These are phyloP conservation scores for Drosophila sulfurigaster DNA, from an alignment of 1,140 invertebrate genomes.

Conservation along the genomic window DNA sequence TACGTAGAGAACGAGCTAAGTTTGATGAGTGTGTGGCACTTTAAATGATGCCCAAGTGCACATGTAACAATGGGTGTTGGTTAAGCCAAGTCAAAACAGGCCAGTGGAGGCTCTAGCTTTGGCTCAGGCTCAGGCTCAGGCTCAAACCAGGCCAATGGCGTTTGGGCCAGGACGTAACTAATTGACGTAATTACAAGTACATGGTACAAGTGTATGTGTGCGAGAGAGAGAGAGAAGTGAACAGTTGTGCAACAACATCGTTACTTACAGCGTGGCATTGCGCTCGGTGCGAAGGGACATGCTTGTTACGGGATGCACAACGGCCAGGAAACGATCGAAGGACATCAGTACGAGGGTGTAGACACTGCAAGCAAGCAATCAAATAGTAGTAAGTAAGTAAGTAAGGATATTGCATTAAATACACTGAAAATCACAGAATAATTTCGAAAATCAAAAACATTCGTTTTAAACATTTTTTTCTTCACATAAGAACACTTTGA, in stretches of 20 bases:
- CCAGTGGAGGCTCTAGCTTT: neutral
- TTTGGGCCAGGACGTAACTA: constrained; percentile 15
- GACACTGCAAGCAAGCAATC: constrained; percentile 45
- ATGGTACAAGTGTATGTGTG: neutral
- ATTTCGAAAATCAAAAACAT: too few relatives aligned
- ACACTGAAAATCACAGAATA: too few relatives aligned
- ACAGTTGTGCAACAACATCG: neutral
- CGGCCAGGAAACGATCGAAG: constrained; percentile 96
- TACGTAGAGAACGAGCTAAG: too few relatives aligned
- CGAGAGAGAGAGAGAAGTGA: neutral
- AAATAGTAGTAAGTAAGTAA: too few relatives aligned
- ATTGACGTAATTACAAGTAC: constrained; percentile 35
- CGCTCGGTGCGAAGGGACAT: constrained; percentile 94
- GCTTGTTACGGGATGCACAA: constrained; percentile 96
- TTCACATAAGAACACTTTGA: too few relatives aligned
- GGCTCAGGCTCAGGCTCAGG: too few relatives aligned
- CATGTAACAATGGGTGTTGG: constrained; percentile 9
- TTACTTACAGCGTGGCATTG: constrained; percentile 89
- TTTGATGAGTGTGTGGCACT: neutral
- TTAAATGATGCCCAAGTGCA: constrained; percentile 16
- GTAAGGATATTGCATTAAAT: too few relatives aligned
- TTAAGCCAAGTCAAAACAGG: constrained; percentile 8
- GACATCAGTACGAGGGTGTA: constrained; percentile 98
- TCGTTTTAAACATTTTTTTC: too few relatives aligned
- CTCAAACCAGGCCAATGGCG: too few relatives aligned